Base-by-base conservation (phyloP, 2,113 vertebrate genomes). In the Morphnarchus princeps region DNA sequence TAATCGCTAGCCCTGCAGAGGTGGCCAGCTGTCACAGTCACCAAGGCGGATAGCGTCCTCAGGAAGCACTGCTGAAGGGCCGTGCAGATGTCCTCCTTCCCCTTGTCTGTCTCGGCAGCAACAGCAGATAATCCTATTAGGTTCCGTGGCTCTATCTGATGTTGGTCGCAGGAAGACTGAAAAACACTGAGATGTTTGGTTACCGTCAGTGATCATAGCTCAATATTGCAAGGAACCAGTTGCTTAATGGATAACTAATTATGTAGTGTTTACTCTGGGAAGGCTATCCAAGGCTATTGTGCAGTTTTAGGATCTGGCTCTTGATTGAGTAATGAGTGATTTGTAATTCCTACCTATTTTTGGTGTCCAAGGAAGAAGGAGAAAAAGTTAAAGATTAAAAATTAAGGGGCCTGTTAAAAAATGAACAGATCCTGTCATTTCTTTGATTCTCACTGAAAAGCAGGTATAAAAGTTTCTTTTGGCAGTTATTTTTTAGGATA, bases 221-320 rank as follows among this genome's bases (percentile, higher is more conserved):
- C 22, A 18, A 0, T 2, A 1, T 21, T n/a, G 36, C 16, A 65
- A 73, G 69, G 42, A 76, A 4, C 29, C 36, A 9, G 9, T 17
- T 76, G 16, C 49, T 42, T 16, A 40, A 54, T 13, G 29, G 11
- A 8, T 50, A 63, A 54, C 8, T 21, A 8, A 4, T 32, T 31
- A 49, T 25, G 32, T 19, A 16, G n/a, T 11, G 24, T 24, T 34
- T 42, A 20, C 36, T 76, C 40, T 36, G 19, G 19, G 32, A 86
- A 42, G 32, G 54, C 14, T 62, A 3, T 82, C 40, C 16, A 11
- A 34, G 58, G 16, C 40, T 55, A 2, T 12, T 65, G 13, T 18
- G 42, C 25, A 67, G 13, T 80, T 58, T 18, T 36, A 28, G n/a
- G 38, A 17, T 50, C 43, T 72, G 31, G 5, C 29, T 84, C 43